Evolutionary conservation across 2,113 vertebrate genomes (phyloP), one percentile per base, ranked within the genome.

Genomic region (Acanthisitta chloris): DNA sequence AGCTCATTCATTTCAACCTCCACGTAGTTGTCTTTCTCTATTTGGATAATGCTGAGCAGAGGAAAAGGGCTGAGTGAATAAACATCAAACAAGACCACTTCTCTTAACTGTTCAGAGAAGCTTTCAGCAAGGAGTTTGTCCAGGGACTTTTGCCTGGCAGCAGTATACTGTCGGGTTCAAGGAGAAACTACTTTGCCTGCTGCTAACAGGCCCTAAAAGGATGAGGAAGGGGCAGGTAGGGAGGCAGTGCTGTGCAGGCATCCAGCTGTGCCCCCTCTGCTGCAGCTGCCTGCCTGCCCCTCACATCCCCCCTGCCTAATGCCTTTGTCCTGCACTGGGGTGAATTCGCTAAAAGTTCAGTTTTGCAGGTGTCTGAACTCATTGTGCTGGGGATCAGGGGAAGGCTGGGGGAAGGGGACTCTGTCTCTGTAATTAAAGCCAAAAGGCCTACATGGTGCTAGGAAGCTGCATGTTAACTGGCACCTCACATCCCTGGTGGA

Each of bases 311-410:
- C 81, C 18, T 0, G 4, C 58, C 76, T 65, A 34, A 49, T 0
- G 34, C 70, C 71, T 94, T 94, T 94, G 78, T 94, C 84, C 54
- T 34, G 17, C 77, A 29, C 72, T 17, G 40, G 61, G 59, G 54
- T 4, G 2, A 62, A 42, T 82, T 77, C 1, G 1, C 79, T 66
- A 16, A 6, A 79, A 65, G 42, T 86, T 91, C 71, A 36, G 49
- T 72, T 96, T 82, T 88, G 89, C 91, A 96, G 94, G 92, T 96
- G 90, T 54, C 74, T 87, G 58, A 86, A 52, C 78, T 69, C 66
- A 87, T 57, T 92, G 78, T 73, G 49, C 49, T 61, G 84, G 66
- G 72, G 55, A 58, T 54, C 77, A 90, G 55, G 51, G 80, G 59
- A 58, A 83, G 33, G 76, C 54, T 81, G 55, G 67, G 61, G 52